phyloP scores from a whole-genome alignment of 2,797 vertebrate species.

The Sebastes steindachneri region DNA sequence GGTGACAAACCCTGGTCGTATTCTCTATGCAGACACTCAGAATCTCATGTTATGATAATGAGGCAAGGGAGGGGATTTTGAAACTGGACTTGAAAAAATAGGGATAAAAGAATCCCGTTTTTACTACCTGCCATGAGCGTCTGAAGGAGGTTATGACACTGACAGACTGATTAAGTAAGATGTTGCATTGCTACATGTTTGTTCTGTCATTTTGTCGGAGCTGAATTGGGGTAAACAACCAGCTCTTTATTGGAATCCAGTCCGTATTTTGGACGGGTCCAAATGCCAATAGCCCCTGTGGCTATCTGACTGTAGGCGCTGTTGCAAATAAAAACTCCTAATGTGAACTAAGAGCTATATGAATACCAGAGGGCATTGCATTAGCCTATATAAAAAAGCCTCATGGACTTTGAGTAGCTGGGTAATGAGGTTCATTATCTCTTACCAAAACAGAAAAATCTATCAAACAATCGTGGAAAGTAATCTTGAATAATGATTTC shows the following conservation, averaged over 20 bases:
- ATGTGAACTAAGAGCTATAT: conserved; percentile 6
- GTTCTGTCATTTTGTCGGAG: not conserved
- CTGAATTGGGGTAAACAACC: not conserved
- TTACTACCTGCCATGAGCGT: not conserved
- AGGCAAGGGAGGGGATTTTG: conserved; percentile 38
- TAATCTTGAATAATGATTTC: not conserved
- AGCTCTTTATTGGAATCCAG: not conserved
- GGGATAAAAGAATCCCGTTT: conserved; percentile 14
- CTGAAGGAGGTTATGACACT: not conserved
- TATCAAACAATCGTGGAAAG: not conserved
- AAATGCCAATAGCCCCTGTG: not conserved
- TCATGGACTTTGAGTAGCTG: not conserved
- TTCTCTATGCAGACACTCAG: conserved; percentile 60
- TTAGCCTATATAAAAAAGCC: not conserved
- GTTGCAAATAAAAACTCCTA: not conserved
- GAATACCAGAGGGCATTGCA: conserved; percentile 4
- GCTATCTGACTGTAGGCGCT: not conserved
- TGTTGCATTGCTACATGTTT: not conserved
- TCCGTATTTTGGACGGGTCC: not conserved
- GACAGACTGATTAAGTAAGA: not conserved
- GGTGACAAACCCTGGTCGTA: conserved; percentile 76
- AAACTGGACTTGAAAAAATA: conserved; percentile 31
- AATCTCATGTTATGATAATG: conserved; percentile 69
- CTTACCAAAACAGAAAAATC: not conserved
- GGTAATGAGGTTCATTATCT: not conserved